Base-by-base conservation (phyloP, 2,113 vertebrate genomes). In the Galbula dea region DNA sequence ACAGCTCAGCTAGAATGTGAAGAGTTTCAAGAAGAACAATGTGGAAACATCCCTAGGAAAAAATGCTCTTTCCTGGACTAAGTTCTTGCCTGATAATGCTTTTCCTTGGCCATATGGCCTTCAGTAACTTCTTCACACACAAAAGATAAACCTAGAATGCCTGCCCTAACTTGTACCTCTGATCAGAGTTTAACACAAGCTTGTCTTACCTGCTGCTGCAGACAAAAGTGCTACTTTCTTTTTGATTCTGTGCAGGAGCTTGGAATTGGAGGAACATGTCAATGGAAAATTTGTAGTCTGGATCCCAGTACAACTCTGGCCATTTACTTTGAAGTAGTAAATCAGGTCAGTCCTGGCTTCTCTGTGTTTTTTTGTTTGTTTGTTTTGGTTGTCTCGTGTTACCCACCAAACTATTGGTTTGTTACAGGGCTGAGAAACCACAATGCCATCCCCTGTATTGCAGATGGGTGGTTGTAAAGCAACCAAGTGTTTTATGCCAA, bases 281-380 rank as follows among this genome's bases (percentile, higher is more conserved):
- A 99, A 71, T 99, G 99, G 99, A 99, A 99, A 95, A 96, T 99
- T 37, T 99, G 99, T 95, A 96, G 98, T 63, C 97, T 99, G 78
- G 99, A 98, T 94, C 98, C 98, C 8, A 98, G 98, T 32, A 98
- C 98, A 59, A 99, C 99, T 26, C 89, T 99, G 65, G 98, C 97
- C 45, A 83, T 99, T 88, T 99, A 98, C 89, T 99, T 99, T 97
- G 99, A 99, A 98, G 98, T 99, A 23, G 98, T 99, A 59, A 99
- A 99, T 98, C 99, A 99, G 98, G 99, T 99, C 93, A 73, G 93
- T 72, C 69, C 30, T n/a, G 34, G 8, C n/a, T 90, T 79, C 15
- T 67, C 23, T 55, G 21, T 79, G 69, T 51, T 43, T 61, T 37
- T 27, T 23, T 22, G 17, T 21, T 59, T 36, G 15, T 13, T 26